Evolutionary conservation across 1,140 invertebrate species (phyloP).

Genomic region (Drosophila sechellia): DNA sequence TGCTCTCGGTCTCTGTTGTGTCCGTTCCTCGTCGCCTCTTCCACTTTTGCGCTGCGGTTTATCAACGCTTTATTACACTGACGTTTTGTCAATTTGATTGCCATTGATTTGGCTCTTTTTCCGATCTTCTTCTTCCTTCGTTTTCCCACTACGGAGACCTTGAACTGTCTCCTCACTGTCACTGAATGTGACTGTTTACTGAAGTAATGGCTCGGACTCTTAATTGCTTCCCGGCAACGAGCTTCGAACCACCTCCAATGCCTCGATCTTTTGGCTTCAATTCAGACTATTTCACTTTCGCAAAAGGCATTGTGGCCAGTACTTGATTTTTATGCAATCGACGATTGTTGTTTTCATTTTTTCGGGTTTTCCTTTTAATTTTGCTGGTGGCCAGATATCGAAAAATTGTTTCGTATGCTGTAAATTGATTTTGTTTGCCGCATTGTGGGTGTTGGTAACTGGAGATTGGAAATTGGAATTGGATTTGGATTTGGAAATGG

Average conservation of each 20-base stretch:
- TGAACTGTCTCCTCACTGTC: conserved; percentile 63
- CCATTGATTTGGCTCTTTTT: conserved; percentile 69
- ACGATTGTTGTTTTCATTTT: conserved; percentile 43
- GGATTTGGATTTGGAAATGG: conserved; percentile 37
- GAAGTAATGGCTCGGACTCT: conserved; percentile 51
- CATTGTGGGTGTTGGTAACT: conserved; percentile 45
- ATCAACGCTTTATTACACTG: conserved; percentile 83
- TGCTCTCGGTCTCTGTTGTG: conserved; percentile 35
- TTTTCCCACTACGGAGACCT: conserved; percentile 58
- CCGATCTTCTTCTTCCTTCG: conserved; percentile 27
- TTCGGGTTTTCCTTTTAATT: conserved; percentile 11
- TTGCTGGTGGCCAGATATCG: conserved; percentile 32
- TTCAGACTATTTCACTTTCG: conserved; percentile 27
- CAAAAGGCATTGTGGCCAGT: conserved; percentile 1
- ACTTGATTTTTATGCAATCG: conserved; percentile 50
- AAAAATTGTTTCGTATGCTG: conserved; percentile 42
- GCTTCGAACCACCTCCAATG: conserved; percentile 13
- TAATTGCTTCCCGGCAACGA: conserved; percentile 59
- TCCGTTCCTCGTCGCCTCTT: conserved; percentile 3
- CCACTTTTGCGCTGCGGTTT: conserved; percentile 63
- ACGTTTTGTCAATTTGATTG: conserved; percentile 84
- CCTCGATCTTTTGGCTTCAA: conserved; percentile 42
- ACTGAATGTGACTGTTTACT: conserved; percentile 40
- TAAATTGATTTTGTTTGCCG: conserved; percentile 63
- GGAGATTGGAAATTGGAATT: conserved; percentile 32